phyloP scores from a whole-genome alignment of 37 sponge, comb jelly and placozoan genomes.

The Axinella damicornis region DNA sequence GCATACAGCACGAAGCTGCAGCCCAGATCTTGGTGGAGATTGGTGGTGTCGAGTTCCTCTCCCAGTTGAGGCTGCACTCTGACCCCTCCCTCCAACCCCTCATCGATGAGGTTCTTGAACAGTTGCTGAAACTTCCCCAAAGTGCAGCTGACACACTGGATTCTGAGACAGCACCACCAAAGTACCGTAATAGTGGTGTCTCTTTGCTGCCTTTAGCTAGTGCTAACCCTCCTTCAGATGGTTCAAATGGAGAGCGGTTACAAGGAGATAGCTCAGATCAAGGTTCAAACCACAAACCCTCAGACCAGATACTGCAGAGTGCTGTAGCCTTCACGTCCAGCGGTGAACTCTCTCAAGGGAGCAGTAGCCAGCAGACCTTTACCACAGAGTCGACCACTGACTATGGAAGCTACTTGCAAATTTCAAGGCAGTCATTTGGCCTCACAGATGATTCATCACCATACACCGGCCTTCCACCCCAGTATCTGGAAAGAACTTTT shows the following conservation, averaged over 20 bases:
- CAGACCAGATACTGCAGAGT: too few relatives aligned
- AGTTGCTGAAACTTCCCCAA: constrained; percentile 59
- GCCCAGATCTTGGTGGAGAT: constrained; percentile 47
- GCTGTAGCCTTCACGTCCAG: too few relatives aligned
- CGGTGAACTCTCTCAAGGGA: too few relatives aligned
- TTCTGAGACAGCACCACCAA: not conserved
- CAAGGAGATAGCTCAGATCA: too few relatives aligned
- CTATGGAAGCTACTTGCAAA: constrained; percentile 1
- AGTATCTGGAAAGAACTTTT: not conserved
- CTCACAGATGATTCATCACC: not conserved
- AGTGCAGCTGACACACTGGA: not conserved
- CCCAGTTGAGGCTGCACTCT: constrained; percentile 69
- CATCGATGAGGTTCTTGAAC: constrained; percentile 66
- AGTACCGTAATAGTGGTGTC: not conserved
- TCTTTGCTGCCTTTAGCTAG: too few relatives aligned
- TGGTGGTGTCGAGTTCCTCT: constrained; percentile 84
- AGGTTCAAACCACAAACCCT: too few relatives aligned
- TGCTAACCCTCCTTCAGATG: too few relatives aligned
- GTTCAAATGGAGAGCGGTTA: too few relatives aligned
- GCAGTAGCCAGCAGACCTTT: too few relatives aligned
- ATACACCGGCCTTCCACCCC: not conserved
- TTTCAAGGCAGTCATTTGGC: not conserved
- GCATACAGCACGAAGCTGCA: constrained; percentile 62
- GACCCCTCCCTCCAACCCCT: constrained; percentile 62
- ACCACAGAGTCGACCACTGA: constrained; percentile 8